Conservation (phyloP, 2,113 vertebrate genomes). For the Morone chrysops region DNA sequence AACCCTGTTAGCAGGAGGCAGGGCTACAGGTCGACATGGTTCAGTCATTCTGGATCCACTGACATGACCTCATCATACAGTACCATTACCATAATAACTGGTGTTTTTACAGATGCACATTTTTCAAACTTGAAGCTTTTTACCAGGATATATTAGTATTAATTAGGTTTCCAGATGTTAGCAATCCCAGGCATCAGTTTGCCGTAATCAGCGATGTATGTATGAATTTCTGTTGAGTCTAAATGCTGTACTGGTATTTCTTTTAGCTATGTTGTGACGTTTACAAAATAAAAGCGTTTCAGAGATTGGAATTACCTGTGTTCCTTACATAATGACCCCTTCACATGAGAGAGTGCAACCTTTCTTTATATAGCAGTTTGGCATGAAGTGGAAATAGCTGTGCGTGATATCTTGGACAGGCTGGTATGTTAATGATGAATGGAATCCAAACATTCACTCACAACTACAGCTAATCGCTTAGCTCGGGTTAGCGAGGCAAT, state of each 20-base stretch:
- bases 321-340: background rate
- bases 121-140: background rate
- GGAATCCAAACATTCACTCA: constrained; percentile 45
- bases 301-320: background rate
- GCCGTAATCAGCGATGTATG: background rate
- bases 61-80: background rate
- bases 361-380: background rate
- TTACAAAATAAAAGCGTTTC: background rate
- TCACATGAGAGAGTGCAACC: background rate
- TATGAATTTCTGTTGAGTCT: background rate
- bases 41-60: background rate
- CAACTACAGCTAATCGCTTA: constrained; percentile 27
- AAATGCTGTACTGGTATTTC: background rate
- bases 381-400: background rate
- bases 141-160: background rate
- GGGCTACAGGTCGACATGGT: background rate
- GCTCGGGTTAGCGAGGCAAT: background rate
- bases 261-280: too few species aligned
- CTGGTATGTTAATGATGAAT: constrained; percentile 51
- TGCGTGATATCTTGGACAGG: constrained; percentile 9
- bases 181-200: background rate
- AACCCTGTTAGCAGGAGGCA: background rate
- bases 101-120: background rate
- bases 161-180: background rate
- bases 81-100: background rate